Conservation (phyloP, 2,113 vertebrate species). For the Copsychus sechellarum region DNA sequence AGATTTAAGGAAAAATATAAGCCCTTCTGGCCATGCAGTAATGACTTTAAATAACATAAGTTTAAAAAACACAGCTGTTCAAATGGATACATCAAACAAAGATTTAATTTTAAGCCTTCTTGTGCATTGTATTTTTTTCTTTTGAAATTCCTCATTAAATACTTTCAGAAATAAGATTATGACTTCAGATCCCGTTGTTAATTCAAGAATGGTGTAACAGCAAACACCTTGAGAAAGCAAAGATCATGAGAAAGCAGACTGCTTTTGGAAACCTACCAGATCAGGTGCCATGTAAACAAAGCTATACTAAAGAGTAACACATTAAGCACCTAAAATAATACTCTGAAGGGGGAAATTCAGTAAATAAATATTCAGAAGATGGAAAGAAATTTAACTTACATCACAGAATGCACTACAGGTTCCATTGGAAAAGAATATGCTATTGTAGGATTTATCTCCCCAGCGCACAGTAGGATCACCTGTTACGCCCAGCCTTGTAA, state of each 20-base stretch:
- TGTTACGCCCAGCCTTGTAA: constrained; percentile 67
- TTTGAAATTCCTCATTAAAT: not conserved
- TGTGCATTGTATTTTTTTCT: not conserved
- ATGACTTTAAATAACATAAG: not conserved
- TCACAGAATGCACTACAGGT: constrained; percentile 84
- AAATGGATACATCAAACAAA: not conserved
- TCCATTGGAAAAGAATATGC: constrained; percentile 84
- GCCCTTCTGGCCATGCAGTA: not conserved
- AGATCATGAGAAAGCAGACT: not conserved
- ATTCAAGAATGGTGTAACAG: not conserved
- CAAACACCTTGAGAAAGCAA: not conserved
- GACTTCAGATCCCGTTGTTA: not conserved
- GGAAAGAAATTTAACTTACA: constrained; percentile 76
- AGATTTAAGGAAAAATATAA: not conserved
- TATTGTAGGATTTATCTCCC: constrained; percentile 96
- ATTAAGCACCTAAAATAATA: not conserved
- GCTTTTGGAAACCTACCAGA: not conserved
- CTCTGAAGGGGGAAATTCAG: not conserved
- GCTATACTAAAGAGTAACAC: not conserved
- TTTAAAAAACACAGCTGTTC: not conserved
- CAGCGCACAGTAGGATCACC: constrained; percentile 89
- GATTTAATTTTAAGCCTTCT: not conserved
- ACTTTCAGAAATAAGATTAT: not conserved
- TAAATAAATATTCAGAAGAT: not conserved
- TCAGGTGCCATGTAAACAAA: not conserved